Evolutionary conservation across 2,888 invertebrate species (phyloP), one percentile per base, ranked within the genome.

Genomic region (Andrena marginata): DNA sequence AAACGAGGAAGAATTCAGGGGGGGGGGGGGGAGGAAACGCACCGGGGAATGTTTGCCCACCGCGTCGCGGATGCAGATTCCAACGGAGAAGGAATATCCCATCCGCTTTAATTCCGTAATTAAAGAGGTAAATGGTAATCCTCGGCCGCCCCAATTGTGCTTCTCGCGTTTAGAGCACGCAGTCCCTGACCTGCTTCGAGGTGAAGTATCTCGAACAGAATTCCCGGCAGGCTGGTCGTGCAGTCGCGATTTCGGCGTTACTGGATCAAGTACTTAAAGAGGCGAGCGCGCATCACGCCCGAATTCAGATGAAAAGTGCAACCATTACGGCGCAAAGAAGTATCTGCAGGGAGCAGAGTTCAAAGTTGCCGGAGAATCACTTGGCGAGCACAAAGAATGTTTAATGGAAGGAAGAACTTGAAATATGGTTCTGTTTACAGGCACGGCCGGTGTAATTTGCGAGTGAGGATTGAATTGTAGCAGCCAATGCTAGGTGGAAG

Each of bases 121-220:
- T 83, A 83, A 82, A 83, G 83, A 77, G 83, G 72, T 83, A 82
- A 83, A 82, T 82, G 77, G 83, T 77, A 83, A 83, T 83, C 69
- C 82, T 77, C 73, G 73, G 74, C 77, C 65, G 83, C 73, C 70
- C 82, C 74, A 82, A 83, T 83, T 83, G 82, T 83, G 82, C 82
- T 70, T 67, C 60, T 74, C 65, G n/a, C 73, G 60, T 73, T 82
- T 74, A 67, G 74, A 82, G 77, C 82, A 63, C 72, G 70, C 70
- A 82, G 82, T 63, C 82, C 82, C 83, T 83, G 83, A 83, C 83
- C 83, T 56, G 77, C 65, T 83, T 83, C 63, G 69, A 54, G 60
- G 26, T 82, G 48, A 65, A 83, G 83, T 77, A 63, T 77, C 77
- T 77, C 71, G 67, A 72, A 73, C 69, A 70, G 73, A 82, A 82